A percentile compares a stretch with the other conserved stretches of the same genome.
These are phyloP conservation scores for Neocrepidodera transversa DNA, from an alignment of 2,888 invertebrate genomes.

Conservation along the genomic window DNA sequence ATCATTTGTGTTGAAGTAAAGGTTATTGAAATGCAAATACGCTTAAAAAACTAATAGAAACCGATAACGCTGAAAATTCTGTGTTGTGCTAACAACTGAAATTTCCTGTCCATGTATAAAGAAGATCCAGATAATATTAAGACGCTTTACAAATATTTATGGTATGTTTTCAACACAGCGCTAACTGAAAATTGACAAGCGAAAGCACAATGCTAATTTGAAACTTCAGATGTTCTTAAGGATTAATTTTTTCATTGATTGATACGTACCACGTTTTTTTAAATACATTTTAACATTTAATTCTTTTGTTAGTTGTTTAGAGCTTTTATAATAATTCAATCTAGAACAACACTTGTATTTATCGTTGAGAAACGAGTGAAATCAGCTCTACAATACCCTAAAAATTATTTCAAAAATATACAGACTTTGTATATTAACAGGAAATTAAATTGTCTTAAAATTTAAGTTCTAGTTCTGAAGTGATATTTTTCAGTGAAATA, in stretches of 20 bases:
- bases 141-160: slow-evolving; percentile 19
- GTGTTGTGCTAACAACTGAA: neutral
- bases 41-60: neutral
- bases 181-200: slow-evolving; percentile 14
- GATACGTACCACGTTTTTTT: neutral
- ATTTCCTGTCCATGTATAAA: neutral
- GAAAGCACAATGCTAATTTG: neutral
- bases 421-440: no score
- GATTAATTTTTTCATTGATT: slow-evolving; percentile 10
- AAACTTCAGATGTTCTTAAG: neutral
- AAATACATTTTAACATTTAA: no score
- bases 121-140: neutral
- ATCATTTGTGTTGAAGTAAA: neutral
- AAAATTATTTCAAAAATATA: no score
- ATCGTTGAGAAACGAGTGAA: no score
- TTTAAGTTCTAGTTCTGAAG: no score
- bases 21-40: neutral
- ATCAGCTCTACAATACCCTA: no score
- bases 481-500: no score
- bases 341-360: no score
- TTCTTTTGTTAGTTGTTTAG: no score
- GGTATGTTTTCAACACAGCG: slow-evolving; percentile 9
- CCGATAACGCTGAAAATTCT: neutral
- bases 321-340: no score
- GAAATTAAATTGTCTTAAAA: no score